These are phyloP conservation scores for Hycleus cichorii DNA, from an alignment of 1,140 invertebrate species.

Conservation along the genomic window DNA sequence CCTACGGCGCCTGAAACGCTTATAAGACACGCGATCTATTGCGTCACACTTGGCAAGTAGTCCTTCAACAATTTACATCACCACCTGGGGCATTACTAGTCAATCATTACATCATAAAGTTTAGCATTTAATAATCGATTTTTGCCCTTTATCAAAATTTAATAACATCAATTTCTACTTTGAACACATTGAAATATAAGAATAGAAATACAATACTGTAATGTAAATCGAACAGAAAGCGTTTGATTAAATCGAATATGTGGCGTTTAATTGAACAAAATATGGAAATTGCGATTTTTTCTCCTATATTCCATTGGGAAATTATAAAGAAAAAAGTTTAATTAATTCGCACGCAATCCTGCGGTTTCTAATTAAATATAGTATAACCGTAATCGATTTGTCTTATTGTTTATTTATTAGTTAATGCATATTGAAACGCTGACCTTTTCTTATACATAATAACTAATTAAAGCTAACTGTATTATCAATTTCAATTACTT, in stretches of 20 bases:
- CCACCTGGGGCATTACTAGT: background rate
- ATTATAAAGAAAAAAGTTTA: background rate
- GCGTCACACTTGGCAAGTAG: slow-evolving; percentile 22
- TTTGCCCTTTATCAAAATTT: background rate
- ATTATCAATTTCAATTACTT: no score
- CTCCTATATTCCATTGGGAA: no score
- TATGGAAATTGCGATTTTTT: no score
- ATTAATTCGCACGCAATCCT: slow-evolving; percentile 10
- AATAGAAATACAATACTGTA: no score
- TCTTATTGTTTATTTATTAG: slow-evolving; percentile 1
- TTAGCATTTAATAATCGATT: background rate
- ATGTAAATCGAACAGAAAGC: no score
- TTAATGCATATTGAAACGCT: slow-evolving; percentile 7
- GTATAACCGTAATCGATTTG: slow-evolving; percentile 1
- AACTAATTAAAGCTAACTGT: slow-evolving; percentile 1
- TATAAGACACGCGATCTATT: slow-evolving; percentile 31
- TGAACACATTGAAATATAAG: no score
- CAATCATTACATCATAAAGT: background rate
- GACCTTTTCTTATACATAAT: slow-evolving; percentile 2
- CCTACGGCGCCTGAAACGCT: slow-evolving; percentile 30
- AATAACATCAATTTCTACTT: background rate
- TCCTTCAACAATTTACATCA: background rate
- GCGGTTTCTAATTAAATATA: slow-evolving; percentile 6
- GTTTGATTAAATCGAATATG: no score
- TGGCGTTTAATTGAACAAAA: no score